These are phyloP conservation scores for Agrochola circellaris DNA, from an alignment of 2,888 invertebrate species.

Conservation along the genomic window DNA sequence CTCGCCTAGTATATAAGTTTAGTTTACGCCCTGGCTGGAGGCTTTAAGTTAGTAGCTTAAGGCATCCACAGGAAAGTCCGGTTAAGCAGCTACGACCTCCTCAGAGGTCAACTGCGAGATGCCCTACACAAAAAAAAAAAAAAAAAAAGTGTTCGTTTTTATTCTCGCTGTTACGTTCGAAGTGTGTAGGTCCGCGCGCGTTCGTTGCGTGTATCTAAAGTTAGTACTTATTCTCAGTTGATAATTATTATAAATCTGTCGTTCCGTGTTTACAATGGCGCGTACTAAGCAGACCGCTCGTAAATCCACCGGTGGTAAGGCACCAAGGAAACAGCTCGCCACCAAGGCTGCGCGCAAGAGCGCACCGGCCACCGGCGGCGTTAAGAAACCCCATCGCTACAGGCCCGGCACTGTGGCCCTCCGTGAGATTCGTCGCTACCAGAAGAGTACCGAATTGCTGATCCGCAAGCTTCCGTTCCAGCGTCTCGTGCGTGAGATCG, in stretches of 20 bases:
- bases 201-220: slow-evolving; percentile 1
- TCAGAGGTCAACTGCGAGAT: no score
- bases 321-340: slow-evolving; percentile 96
- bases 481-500: slow-evolving; percentile 97
- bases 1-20: no score
- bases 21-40: no score
- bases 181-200: slow-evolving; percentile 2
- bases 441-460: slow-evolving; percentile 96
- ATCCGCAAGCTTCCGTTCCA: slow-evolving; percentile 97
- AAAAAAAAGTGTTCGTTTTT: no score
- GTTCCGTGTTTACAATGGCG: background rate
- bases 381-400: slow-evolving; percentile 95
- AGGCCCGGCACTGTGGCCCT: slow-evolving; percentile 97
- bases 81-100: no score
- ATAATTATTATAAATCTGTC: background rate
- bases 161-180: slow-evolving; percentile 31
- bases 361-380: slow-evolving; percentile 95
- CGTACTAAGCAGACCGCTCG: slow-evolving; percentile 93
- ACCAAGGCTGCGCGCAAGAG: slow-evolving; percentile 96
- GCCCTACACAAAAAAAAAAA: no score
- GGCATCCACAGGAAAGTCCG: no score
- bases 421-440: slow-evolving; percentile 97
- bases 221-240: background rate
- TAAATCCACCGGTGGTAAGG: slow-evolving; percentile 97
- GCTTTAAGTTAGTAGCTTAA: no score